Conservation (phyloP, 2,113 vertebrate species). For the Cygnus buccinator region DNA sequence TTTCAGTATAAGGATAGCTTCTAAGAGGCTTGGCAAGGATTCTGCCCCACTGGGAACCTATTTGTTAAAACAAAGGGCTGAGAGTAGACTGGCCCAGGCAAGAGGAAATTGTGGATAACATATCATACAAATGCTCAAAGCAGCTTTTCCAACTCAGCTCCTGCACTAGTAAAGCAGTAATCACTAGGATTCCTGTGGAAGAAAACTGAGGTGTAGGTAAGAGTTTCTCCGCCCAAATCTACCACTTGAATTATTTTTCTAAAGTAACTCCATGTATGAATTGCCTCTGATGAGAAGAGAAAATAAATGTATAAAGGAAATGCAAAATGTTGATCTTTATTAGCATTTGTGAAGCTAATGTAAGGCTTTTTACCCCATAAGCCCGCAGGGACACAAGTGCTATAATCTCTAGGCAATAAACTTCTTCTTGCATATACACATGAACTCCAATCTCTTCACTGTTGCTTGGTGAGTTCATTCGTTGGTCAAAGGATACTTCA, state of each 20-base stretch:
- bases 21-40: neutral
- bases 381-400: neutral
- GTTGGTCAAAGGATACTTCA: neutral
- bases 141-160: neutral
- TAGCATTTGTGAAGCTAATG: neutral
- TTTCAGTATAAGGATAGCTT: neutral
- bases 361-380: neutral
- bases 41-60: neutral
- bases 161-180: neutral
- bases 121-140: neutral
- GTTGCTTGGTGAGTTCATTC: slow-evolving; percentile 10
- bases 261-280: neutral
- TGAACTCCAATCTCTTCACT: neutral
- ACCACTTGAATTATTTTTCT: neutral
- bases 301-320: neutral
- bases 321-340: neutral
- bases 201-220: neutral
- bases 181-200: neutral
- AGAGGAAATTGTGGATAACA: neutral
- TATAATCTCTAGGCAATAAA: neutral
- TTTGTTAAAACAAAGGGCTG: neutral
- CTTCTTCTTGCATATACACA: neutral
- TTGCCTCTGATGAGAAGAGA: neutral
- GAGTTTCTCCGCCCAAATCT: neutral
- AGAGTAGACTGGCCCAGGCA: neutral